These are phyloP conservation scores for Drosophila eugracilis DNA, from an alignment of 1,140 invertebrate genomes.

Conservation along the genomic window DNA sequence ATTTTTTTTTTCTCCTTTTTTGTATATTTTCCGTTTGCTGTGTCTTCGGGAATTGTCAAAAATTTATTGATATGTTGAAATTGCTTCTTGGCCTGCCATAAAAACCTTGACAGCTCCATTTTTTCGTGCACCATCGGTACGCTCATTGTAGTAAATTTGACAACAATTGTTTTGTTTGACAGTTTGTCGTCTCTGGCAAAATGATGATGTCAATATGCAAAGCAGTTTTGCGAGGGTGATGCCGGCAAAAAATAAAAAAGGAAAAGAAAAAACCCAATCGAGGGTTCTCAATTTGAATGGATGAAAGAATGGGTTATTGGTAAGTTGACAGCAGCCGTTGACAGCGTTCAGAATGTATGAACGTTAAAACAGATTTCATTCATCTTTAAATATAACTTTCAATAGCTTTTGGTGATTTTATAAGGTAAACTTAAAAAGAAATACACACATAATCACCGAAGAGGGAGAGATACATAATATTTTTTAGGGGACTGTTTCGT, in stretches of 20 bases:
- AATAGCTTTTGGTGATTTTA: too few relatives aligned
- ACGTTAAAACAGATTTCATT: conserved; percentile 7
- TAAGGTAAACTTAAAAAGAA: too few relatives aligned
- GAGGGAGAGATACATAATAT: conserved; percentile 58
- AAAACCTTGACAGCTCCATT: conserved; percentile 78
- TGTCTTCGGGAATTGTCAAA: conserved; percentile 71
- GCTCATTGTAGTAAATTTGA: conserved; percentile 80
- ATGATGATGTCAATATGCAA: conserved; percentile 83
- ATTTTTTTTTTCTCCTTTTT: conserved; percentile 1
- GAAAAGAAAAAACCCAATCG: conserved; percentile 14
- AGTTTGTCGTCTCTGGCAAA: conserved; percentile 76
- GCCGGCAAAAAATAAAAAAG: conserved; percentile 8
- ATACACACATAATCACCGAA: conserved; percentile 23
- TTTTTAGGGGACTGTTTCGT: conserved; percentile 78
- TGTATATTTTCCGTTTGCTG: conserved; percentile 1
- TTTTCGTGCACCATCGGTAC: conserved; percentile 40
- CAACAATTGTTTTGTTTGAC: conserved; percentile 84
- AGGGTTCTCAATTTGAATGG: conserved; percentile 13
- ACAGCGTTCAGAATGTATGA: conserved; percentile 18
- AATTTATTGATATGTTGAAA: conserved; percentile 84
- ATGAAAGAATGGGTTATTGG: conserved; percentile 45
- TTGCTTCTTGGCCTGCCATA: conserved; percentile 65
- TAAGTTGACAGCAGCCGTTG: conserved; percentile 44
- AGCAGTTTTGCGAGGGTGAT: conserved; percentile 54
- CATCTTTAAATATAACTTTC: not conserved